Evolutionary conservation across 2,797 vertebrate species (phyloP), one percentile per base, ranked within the genome.

Genomic region (Rallus crepitans): DNA sequence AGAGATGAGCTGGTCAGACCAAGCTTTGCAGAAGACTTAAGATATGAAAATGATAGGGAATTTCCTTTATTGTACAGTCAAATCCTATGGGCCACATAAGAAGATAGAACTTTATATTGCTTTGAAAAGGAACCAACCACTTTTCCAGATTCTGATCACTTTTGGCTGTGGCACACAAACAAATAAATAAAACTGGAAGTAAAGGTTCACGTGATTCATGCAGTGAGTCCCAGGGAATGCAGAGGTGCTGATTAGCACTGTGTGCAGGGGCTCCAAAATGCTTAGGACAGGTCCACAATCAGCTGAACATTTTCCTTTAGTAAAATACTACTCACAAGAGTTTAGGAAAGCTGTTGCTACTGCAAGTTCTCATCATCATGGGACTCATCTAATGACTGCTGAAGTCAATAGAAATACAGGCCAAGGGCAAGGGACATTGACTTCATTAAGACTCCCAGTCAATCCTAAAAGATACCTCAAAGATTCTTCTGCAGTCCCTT

Each of bases 401-500:
- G 76, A 45, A 83, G 69, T 68, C 88, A 70, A 57, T 9, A 71
- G 86, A 56, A 71, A 45, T 20, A 47, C 81, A 59, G 52, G 52
- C 75, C 75, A 48, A 82, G 93, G 79, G 28, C 84, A 89, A 37
- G 68, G 23, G 28, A 87, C 1, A 5, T 21, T 7, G 60, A 37
- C 88, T 80, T 85, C 85, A 55, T 91, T 82, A 80, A 93, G 77
- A 89, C 80, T 87, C 92, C 64, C 56, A 35, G 66, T 35, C 76
- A 83, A 52, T 77, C 91, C 94, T 82, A 76, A 87, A 86, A 91
- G 65, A 80, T 93, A 72, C 93, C 82, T 80, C 78, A 55, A 94
- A 97, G 95, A 78, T 96, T 92, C 82, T 21, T 16, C 76, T 77
- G 66, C 84, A 84, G 76, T 89, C 80, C 78, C 86, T 45, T 76